Percentiles rank a stretch among this genome's conserved stretches.
phyloP scores from a whole-genome alignment of 2,888 invertebrate species.

The Dynastes hyllus region DNA sequence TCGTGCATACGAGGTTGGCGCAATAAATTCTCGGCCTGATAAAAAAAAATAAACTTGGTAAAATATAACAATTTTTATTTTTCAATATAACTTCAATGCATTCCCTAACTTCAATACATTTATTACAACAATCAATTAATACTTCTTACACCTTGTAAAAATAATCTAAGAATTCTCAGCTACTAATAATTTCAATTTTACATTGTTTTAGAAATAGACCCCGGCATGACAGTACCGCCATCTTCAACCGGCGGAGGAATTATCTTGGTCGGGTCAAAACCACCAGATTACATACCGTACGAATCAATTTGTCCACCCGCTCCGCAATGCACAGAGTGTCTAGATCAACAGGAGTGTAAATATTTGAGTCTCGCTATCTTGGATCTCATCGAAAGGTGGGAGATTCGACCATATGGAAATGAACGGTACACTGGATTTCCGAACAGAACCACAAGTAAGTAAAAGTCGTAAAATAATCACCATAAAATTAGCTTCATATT shows the following conservation, averaged over 20 bases:
- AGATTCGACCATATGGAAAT: slow-evolving; percentile 75
- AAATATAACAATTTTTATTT: no score
- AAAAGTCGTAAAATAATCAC: background rate
- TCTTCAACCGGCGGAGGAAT: slow-evolving; percentile 62
- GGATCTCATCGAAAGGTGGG: slow-evolving; percentile 74
- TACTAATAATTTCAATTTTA: background rate
- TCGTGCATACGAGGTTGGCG: no score
- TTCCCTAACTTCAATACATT: no score
- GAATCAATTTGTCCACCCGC: slow-evolving; percentile 78
- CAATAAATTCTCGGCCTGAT: no score
- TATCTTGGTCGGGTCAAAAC: slow-evolving; percentile 75
- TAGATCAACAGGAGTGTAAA: slow-evolving; percentile 74
- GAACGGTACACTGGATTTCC: slow-evolving; percentile 59
- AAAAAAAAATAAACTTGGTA: no score
- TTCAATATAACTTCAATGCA: no score
- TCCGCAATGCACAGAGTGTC: slow-evolving; percentile 77
- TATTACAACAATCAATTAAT: no score
- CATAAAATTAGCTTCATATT: no score
- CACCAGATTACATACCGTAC: slow-evolving; percentile 76
- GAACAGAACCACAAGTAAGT: slow-evolving; percentile 71
- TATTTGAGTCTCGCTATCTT: slow-evolving; percentile 75
- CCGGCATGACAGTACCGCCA: slow-evolving; percentile 72
- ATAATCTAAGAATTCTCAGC: no score
- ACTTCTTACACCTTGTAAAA: no score
- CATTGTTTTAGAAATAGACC: slow-evolving; percentile 68